Conservation (phyloP, 1,140 invertebrate genomes). For the Chymomyza costata region DNA sequence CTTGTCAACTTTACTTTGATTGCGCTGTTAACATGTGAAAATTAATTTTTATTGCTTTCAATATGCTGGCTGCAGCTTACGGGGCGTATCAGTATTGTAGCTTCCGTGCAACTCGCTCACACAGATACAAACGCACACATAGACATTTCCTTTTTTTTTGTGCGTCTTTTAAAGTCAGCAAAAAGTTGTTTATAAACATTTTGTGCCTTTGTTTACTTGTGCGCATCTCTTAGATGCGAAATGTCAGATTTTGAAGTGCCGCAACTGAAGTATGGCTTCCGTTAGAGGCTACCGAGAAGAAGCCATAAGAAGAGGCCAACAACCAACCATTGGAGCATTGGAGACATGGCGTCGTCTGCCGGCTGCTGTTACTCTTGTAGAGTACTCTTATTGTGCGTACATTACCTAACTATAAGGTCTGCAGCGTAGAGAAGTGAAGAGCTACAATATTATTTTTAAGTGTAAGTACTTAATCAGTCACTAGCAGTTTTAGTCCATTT, state of each 20-base stretch:
- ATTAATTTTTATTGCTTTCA: constrained; percentile 66
- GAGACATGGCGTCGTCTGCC: constrained; percentile 5
- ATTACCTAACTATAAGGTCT: too few species aligned
- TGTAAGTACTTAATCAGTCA: too few species aligned
- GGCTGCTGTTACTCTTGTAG: constrained; percentile 20
- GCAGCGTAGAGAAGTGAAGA: too few species aligned
- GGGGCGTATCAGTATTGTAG: constrained; percentile 65
- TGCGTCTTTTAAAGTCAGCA: too few species aligned
- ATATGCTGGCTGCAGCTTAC: constrained; percentile 49
- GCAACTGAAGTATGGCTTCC: constrained; percentile 67
- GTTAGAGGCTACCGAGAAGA: constrained; percentile 62
- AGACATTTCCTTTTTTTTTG: constrained; percentile 16
- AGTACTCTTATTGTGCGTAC: too few species aligned
- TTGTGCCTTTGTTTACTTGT: constrained; percentile 20
- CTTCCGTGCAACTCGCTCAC: not conserved
- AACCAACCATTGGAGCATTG: constrained; percentile 7
- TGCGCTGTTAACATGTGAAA: constrained; percentile 65
- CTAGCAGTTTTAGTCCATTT: too few species aligned
- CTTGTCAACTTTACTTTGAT: constrained; percentile 71
- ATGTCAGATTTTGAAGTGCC: constrained; percentile 60
- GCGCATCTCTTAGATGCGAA: constrained; percentile 63
- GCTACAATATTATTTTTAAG: too few species aligned
- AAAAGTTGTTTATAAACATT: too few species aligned
- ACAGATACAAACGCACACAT: not conserved
- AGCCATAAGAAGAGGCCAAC: constrained; percentile 2